Evolutionary conservation across 1,140 invertebrate genomes (phyloP).

Genomic region (Sarcophaga peregrina): DNA sequence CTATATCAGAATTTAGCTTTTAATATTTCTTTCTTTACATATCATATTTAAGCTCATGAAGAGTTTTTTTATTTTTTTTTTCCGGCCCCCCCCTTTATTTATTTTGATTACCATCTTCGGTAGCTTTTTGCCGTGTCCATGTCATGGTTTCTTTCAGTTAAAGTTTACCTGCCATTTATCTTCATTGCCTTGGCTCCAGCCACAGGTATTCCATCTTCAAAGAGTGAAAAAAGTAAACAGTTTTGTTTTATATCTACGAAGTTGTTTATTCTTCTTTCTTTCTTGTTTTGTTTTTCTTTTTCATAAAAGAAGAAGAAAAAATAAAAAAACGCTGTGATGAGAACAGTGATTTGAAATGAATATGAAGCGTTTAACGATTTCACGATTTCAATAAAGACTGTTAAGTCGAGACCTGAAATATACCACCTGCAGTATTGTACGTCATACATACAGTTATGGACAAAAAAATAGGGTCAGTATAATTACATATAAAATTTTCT

Average conservation of each 20-base stretch:
- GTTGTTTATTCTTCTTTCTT: too few relatives aligned
- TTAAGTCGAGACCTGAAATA: too few relatives aligned
- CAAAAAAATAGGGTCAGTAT: too few relatives aligned
- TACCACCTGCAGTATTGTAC: too few relatives aligned
- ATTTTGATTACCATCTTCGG: slow-evolving; percentile 26
- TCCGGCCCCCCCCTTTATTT: neutral
- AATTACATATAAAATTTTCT: too few relatives aligned
- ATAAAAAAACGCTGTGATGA: neutral
- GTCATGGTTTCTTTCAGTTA: neutral
- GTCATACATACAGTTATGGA: too few relatives aligned
- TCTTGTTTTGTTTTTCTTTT: too few relatives aligned
- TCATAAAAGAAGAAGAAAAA: neutral
- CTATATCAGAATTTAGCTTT: too few relatives aligned
- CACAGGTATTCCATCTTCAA: slow-evolving; percentile 28
- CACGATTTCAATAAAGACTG: too few relatives aligned
- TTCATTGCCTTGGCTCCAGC: slow-evolving; percentile 31
- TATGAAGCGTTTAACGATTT: too few relatives aligned
- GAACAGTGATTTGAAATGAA: neutral
- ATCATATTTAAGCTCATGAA: slow-evolving; percentile 4
- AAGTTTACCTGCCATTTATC: slow-evolving; percentile 28
- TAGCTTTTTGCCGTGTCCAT: neutral
- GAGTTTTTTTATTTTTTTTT: neutral
- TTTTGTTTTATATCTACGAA: neutral
- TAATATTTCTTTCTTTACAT: neutral
- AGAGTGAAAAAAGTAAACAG: neutral